A percentile compares a stretch with the other conserved stretches of the same genome.
Conservation (phyloP, 1,140 invertebrate species). For the Drosophila pruinosa region DNA sequence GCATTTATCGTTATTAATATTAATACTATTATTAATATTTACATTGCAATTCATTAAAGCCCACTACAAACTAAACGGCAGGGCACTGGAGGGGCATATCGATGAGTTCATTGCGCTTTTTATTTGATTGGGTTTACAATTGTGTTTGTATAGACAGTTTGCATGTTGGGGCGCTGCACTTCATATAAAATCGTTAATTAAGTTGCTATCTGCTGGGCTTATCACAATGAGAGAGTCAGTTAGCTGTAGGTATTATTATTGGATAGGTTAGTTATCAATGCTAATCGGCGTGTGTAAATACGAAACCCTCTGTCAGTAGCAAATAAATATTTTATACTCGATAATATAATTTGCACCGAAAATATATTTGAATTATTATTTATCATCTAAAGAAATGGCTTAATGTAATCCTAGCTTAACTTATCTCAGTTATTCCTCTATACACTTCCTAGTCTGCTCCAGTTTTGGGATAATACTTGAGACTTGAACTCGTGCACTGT, state of each 20-base stretch:
- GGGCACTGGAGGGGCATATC: not conserved
- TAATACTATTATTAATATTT: slow-evolving; percentile 42
- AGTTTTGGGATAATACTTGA: slow-evolving; percentile 15
- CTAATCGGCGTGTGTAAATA: slow-evolving; percentile 12
- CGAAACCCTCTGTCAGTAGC: slow-evolving; percentile 7
- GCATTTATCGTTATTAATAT: slow-evolving; percentile 18
- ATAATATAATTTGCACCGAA: not conserved
- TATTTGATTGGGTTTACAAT: slow-evolving; percentile 5
- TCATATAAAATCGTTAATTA: slow-evolving; percentile 36
- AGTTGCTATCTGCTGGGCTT: slow-evolving; percentile 27
- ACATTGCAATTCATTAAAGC: slow-evolving; percentile 44
- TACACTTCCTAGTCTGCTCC: slow-evolving; percentile 10
- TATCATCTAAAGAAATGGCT: no score
- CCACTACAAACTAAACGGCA: slow-evolving; percentile 2
- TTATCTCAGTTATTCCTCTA: not conserved
- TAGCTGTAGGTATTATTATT: not conserved
- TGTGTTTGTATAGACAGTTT: slow-evolving; percentile 13
- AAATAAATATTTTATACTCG: not conserved
- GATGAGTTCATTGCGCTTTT: slow-evolving; percentile 36
- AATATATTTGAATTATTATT: not conserved
- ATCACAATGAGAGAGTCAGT: not conserved
- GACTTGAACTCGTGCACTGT: slow-evolving; percentile 31
- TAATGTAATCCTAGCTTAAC: no score
- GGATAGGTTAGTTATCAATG: slow-evolving; percentile 39
- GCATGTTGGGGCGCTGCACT: slow-evolving; percentile 12